Conservation (phyloP, 2,888 invertebrate genomes). For the Anthoptus insignis region DNA sequence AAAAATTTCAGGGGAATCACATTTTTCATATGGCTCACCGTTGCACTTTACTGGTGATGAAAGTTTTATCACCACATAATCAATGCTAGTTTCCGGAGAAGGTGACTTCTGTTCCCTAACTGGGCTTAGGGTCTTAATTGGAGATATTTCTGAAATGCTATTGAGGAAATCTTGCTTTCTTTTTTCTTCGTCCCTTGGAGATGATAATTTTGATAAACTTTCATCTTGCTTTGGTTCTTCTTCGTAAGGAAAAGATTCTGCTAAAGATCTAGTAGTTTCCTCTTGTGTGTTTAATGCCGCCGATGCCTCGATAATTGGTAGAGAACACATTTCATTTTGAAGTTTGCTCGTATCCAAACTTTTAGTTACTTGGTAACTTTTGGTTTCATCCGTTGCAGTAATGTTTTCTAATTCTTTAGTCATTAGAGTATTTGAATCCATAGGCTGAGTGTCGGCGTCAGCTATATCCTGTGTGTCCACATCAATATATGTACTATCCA, state of each 20-base stretch:
- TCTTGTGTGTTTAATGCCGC: slow-evolving; percentile 32
- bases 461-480: slow-evolving; percentile 52
- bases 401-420: slow-evolving; percentile 21
- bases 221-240: slow-evolving; percentile 50
- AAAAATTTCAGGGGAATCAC: slow-evolving; percentile 78
- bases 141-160: slow-evolving; percentile 88
- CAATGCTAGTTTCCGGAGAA: slow-evolving; percentile 69
- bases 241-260: slow-evolving; percentile 46
- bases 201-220: slow-evolving; percentile 65
- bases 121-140: slow-evolving; percentile 82
- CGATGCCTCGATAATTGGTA: not conserved
- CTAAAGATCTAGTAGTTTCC: slow-evolving; percentile 53
- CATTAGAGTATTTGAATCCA: slow-evolving; percentile 51
- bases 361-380: slow-evolving; percentile 6
- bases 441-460: slow-evolving; percentile 72
- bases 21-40: slow-evolving; percentile 73
- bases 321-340: slow-evolving; percentile 4
- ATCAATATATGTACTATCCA: slow-evolving; percentile 55
- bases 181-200: slow-evolving; percentile 68
- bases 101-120: slow-evolving; percentile 65
- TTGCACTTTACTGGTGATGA: slow-evolving; percentile 73
- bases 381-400: slow-evolving; percentile 8
- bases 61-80: slow-evolving; percentile 73
- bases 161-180: slow-evolving; percentile 85
- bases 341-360: slow-evolving; percentile 11